phyloP scores from a whole-genome alignment of 1,140 invertebrate species.

The Mesaphorura yosii region DNA sequence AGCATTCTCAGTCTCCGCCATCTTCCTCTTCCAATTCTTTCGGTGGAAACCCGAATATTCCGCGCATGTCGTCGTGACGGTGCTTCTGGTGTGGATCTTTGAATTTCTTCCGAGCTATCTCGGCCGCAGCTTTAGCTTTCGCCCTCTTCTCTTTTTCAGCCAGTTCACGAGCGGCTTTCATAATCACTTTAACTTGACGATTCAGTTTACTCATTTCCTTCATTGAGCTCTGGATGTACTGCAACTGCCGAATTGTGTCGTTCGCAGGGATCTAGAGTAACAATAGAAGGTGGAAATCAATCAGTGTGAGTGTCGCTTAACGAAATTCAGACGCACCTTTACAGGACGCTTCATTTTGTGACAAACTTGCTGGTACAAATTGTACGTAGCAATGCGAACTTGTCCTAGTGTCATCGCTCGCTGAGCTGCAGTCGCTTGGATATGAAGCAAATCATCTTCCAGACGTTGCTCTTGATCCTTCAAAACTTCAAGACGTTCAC shows the following conservation, averaged over 20 bases:
- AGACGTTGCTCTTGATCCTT: neutral
- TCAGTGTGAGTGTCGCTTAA: neutral
- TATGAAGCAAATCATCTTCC: conserved; percentile 18
- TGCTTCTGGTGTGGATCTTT: neutral
- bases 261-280: conserved; percentile 1
- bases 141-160: neutral
- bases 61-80: no score
- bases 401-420: conserved; percentile 20
- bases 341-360: conserved; percentile 2
- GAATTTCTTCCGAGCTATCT: neutral
- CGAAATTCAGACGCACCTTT: neutral
- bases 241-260: conserved; percentile 11
- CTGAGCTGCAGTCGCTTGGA: conserved; percentile 27
- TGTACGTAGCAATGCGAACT: conserved; percentile 23
- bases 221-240: conserved; percentile 9
- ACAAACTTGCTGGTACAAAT: conserved; percentile 15
- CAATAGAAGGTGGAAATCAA: neutral
- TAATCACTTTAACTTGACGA: conserved; percentile 5
- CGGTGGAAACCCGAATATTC: no score
- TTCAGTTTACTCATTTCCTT: conserved; percentile 17
- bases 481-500: conserved; percentile 3
- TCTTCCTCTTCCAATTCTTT: no score
- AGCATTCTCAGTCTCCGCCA: no score
- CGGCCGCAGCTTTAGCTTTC: neutral
- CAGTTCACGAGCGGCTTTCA: neutral